phyloP scores from a whole-genome alignment of 1,140 invertebrate genomes.

The Armadillidium nasatum region DNA sequence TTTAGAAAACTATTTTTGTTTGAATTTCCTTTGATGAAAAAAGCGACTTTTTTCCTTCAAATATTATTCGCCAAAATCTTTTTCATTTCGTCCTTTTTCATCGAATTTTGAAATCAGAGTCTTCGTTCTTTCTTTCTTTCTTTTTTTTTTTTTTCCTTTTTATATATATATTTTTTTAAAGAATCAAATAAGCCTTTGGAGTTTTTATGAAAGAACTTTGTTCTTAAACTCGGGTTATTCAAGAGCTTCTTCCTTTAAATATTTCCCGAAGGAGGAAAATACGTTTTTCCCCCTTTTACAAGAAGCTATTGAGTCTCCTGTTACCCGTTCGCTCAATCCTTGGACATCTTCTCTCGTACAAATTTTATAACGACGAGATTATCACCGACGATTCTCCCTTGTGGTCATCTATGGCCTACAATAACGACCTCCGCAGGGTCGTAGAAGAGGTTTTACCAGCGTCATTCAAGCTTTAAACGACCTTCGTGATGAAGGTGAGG shows the following conservation, averaged over 20 bases:
- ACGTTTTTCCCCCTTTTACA: background rate
- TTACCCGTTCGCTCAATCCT: background rate
- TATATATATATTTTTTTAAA: no score
- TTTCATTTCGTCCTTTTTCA: no score
- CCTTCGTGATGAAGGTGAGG: background rate
- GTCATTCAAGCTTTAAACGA: background rate
- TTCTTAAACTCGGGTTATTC: background rate
- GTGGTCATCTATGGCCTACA: background rate
- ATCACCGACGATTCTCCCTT: background rate
- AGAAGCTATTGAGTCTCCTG: background rate
- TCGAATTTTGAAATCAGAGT: no score
- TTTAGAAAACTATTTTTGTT: no score
- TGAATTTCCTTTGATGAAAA: no score
- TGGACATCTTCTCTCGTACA: background rate
- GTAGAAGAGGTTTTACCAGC: background rate
- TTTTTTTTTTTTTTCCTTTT: no score
- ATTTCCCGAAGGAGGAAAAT: background rate
- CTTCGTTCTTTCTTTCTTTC: no score
- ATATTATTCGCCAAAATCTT: no score
- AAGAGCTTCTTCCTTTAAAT: background rate
- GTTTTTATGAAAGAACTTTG: background rate
- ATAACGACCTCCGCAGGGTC: conserved; percentile 1
- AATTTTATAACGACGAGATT: background rate
- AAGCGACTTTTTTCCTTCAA: no score
- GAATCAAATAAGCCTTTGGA: background rate